Base-by-base conservation (phyloP, 1,140 invertebrate genomes). In the Papilio dardanus region DNA sequence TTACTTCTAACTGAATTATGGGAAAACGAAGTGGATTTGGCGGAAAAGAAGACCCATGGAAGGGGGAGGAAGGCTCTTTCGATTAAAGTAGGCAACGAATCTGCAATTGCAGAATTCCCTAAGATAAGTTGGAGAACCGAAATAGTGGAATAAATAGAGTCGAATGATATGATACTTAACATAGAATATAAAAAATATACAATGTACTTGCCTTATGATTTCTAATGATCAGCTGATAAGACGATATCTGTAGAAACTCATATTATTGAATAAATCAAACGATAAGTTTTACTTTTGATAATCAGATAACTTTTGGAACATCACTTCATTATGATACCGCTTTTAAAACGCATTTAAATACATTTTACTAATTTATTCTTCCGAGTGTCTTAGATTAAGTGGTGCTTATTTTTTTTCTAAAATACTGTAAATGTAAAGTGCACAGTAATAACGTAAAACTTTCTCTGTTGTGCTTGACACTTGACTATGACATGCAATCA, bases 231-330 rank as follows among this genome's bases (percentile, higher is more conserved):
- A 73, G 46, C 46, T 58, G 71, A 73, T 73, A 73, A 73, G 71
- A 21, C 33, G 35, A 8, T 73, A 31, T 73, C 42, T 21, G 46
- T 58, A 50, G n/a, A 58, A 73, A 54, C 33, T 31, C 71, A 73
- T 73, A 31, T 33, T 37, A 35, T n/a, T 46, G 42, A 46, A 46
- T 40, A 73, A 35, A 73, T 73, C 71, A 24, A 3, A 73, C 58
- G 71, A 73, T 73, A 73, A 73, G 40, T 73, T 73, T 33, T 58
- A 73, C 71, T 58, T 58, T 58, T 73, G 71, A 73, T 73, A 73
- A 73, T 58, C 71, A 73, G 46, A 3, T 58, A 58, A 73, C 71
- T 73, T 73, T 58, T 54, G 4, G 14, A 42, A 33, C 46, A 58
- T 73, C 46, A 33, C 71, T 73, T 73, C 50, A 58, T 58, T 16